Evolutionary conservation across 1,140 invertebrate species (phyloP), one percentile per base, ranked within the genome.

Genomic region (Macrobrachium rosenbergii): DNA sequence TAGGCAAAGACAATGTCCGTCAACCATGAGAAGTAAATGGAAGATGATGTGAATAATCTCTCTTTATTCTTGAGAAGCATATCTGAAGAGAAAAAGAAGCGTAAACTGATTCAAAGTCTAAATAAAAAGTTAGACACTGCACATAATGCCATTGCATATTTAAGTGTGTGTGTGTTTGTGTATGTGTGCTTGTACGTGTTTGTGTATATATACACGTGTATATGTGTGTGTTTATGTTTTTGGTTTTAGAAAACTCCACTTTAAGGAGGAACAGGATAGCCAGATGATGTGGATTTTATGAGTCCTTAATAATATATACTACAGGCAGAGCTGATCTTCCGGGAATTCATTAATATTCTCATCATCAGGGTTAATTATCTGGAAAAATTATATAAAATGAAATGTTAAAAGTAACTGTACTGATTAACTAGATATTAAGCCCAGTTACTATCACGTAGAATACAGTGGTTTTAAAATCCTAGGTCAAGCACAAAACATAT

Each of bases 91-190:
- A 37, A 37, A 37, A 37, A 37, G 28, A 37, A 37, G 28, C 1
- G 3, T 37, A 1, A 2, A 3, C 28, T 37, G 28, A 37, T 2
- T 37, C 28, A 37, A 37, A 37, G 28, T 37, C 28, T 37, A 37
- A 37, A 37, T 37, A 37, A 37, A n/a, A 69, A 21, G 11, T 7
- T 28, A 17, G n/a, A 69, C 10, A 5, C 52, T 78, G 76, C 52
- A 45, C 16, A 23, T 59, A 59, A 45, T 17, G 45, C 37, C 45
- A n/a, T 14, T 80, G 77, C 59, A 21, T 80, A n/a, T n/a, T n/a
- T n/a, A n/a, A n/a, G 77, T 80, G 2, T 60, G 77, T 80, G 63
- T 81, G 3, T 67, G n/a, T 81, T 37, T 81, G 17, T 81, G 77
- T 80, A 21, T 80, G 77, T 80, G 2, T 60, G 77, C 59, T 17